phyloP scores from a whole-genome alignment of 2,797 vertebrate genomes.

The Synaphobranchus kaupii region DNA sequence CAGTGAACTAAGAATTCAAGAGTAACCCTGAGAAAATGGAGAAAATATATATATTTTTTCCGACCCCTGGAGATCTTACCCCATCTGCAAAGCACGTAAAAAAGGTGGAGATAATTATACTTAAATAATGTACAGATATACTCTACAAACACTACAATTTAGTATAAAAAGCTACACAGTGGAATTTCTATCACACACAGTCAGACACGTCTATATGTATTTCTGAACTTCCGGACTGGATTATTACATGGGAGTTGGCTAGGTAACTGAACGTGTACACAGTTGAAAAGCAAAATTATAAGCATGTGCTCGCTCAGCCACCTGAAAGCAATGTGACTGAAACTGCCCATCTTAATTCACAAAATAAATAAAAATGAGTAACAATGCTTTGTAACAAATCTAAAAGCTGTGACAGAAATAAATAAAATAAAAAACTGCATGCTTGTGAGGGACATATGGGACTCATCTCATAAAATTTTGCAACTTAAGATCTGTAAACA shows the following conservation, averaged over 20 bases:
- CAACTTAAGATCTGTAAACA: conserved; percentile 19
- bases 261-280: background rate
- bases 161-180: background rate
- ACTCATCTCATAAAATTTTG: conserved; percentile 63
- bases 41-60: too few relatives aligned
- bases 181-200: background rate
- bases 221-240: background rate
- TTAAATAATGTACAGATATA: too few relatives aligned
- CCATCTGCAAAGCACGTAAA: background rate
- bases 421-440: conserved; percentile 51
- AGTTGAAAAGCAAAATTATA: background rate
- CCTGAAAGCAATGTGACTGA: background rate
- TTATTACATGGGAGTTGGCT: background rate
- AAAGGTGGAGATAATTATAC: background rate
- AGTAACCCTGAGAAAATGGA: too few relatives aligned
- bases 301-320: background rate
- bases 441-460: conserved; percentile 78
- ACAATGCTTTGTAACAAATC: conserved; percentile 51
- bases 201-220: background rate
- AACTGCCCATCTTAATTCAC: background rate
- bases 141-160: background rate
- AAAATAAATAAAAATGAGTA: background rate
- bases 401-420: conserved; percentile 63
- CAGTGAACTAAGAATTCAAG: too few relatives aligned
- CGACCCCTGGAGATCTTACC: background rate